Base-by-base conservation (phyloP, 2,888 invertebrate genomes). In the Ecliptopera silaceata region DNA sequence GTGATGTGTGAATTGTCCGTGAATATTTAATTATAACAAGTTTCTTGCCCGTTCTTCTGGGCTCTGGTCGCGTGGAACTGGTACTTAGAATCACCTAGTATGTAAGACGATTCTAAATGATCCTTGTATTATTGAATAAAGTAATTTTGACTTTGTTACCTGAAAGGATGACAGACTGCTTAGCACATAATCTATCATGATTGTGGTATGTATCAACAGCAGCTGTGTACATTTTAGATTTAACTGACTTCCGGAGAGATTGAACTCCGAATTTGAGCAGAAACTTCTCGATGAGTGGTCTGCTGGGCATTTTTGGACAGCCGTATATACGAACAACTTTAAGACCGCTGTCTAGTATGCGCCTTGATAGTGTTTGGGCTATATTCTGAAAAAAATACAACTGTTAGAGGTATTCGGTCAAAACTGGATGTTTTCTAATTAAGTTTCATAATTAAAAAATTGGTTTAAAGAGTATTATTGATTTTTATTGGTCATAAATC, bases 261-360 rank as follows among this genome's bases (percentile, higher is more conserved):
- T 43, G 13, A 1, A 50, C 56, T 3, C 46, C 50, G 55, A 31
- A 52, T 10, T 26, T 6, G 0, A 11, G 1, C 1, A 65, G 41
- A n/a, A 34, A 49, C 1, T 48, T 22, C 31, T 54, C 48, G 0
- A 65, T 11, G 0, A 22, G 34, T 2, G 13, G 6, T 1, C 56
- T 36, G 10, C 18, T 47, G 0, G 64, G 62, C 0, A 53, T 29
- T 12, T 17, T 13, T 1, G 64, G 64, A 1, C 11, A 0, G 22
- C 62, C 62, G 52, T 38, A 50, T 1, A 65, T 42, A 0, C 62
- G 60, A 0, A 47, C 32, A 12, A 61, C 13, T 17, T 63, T 65
- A 12, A 48, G 2, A 0, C 60, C 65, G 8, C 11, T 6, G 47
- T 57, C 32, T 0, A 47, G 17, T 4, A 63, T 6, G 1, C 65